Evolutionary conservation across 2,113 vertebrate genomes (phyloP), one percentile per base, ranked within the genome.

Genomic region (Scartelaos histophorus): DNA sequence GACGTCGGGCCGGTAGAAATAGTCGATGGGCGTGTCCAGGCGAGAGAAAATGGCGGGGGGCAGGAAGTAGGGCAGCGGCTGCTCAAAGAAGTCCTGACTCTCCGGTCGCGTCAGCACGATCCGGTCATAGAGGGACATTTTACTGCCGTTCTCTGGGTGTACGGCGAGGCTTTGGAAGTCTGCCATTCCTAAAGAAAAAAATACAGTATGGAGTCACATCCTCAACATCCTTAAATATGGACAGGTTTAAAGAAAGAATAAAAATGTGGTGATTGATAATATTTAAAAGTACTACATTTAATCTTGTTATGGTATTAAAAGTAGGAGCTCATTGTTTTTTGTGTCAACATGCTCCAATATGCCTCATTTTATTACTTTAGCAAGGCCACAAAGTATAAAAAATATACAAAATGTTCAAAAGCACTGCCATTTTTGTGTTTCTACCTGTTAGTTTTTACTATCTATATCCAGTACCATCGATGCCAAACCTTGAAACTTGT

Each of bases 11-110:
- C 98, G 93, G 65, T 98, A 99, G 84, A 86, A 95, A 83, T 98
- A 99, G 80, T 99, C 97, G 68, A 95, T 88, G 0, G 96, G 93
- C 15, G 82, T 95, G 84, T 99, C 97, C 53, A 98, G 93, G 0
- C 98, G 95, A 9, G 98, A 99, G 90, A 99, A 99, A 80, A 97
- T 96, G 1, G 97, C 95, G 0, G 97, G 97, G 0, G 97, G 97
- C 6, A 99, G 94, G 75, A 97, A 96, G 25, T 96, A 93, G 0
- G 96, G 95, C 68, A 97, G 80, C 0, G 95, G 92, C 56, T 85
- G 91, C 15, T 97, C 93, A 78, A 98, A 99, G 85, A 96, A 99
- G 0, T 93, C 93, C 46, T 96, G 95, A 79, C 94, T 97, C 86
- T 99, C 95, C 0, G 95, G 93, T 75, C 95, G 95, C 38, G 91